Evolutionary conservation across 2,797 vertebrate genomes (phyloP).

Genomic region (Myotis vivesi): DNA sequence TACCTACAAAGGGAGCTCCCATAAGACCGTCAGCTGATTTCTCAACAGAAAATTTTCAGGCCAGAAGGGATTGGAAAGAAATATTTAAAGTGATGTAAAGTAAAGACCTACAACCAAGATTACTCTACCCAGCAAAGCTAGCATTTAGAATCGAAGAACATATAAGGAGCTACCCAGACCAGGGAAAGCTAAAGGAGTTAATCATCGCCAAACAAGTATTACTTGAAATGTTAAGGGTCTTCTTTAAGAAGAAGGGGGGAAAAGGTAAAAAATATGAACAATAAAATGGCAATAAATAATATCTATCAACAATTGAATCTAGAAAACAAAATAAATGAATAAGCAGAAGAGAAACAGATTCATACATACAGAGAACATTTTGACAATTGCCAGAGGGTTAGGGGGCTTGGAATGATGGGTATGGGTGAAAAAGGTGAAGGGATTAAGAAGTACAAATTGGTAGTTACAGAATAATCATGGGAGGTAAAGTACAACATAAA

Average conservation of each 20-base stretch:
- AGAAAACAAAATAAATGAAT: not conserved
- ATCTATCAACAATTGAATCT: not conserved
- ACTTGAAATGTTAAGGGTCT: not conserved
- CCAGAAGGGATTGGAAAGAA: not conserved
- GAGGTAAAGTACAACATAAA: not conserved
- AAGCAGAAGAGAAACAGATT: not conserved
- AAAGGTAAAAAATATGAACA: not conserved
- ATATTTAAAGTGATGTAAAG: not conserved
- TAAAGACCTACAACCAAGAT: not conserved
- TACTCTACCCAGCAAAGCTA: not conserved
- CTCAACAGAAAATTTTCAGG: not conserved
- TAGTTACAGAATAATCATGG: not conserved
- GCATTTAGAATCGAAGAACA: not conserved
- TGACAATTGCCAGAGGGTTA: not conserved
- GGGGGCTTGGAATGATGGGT: not conserved
- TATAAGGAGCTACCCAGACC: not conserved
- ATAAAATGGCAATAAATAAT: not conserved
- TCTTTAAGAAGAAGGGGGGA: not conserved
- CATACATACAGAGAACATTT: not conserved
- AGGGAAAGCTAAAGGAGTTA: not conserved
- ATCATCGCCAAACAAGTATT: not conserved
- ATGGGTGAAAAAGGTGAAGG: not conserved
- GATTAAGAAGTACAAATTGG: not conserved
- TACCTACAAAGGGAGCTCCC: not conserved
- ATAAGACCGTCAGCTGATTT: not conserved